These are phyloP conservation scores for Babyrousa celebensis DNA, from an alignment of 2,797 vertebrate genomes.

Conservation along the genomic window DNA sequence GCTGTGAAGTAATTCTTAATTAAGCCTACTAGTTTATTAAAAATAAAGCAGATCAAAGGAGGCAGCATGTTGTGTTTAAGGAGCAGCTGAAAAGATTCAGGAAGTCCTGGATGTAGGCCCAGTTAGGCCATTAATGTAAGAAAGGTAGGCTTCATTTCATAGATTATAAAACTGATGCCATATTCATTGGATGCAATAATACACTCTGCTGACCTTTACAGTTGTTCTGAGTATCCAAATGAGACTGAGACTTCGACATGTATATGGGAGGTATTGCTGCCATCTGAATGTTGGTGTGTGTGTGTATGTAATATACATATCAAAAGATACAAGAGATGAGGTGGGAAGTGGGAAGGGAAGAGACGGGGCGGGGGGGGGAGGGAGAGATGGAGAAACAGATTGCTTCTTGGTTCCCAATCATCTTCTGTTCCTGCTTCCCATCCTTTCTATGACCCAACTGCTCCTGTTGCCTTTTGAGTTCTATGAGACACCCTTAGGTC, in stretches of 20 bases:
- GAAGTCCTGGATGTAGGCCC: background rate
- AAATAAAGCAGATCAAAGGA: background rate
- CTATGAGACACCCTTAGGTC: background rate
- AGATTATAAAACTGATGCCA: background rate
- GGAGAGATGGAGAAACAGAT: background rate
- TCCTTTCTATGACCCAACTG: background rate
- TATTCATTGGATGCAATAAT: background rate
- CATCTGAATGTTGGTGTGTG: background rate
- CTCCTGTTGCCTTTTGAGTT: background rate
- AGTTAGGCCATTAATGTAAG: background rate
- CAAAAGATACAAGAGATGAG: background rate
- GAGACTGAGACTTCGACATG: background rate
- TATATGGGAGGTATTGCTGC: background rate
- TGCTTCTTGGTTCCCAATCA: background rate
- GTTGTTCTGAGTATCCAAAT: conserved; percentile 36
- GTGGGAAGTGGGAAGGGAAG: background rate
- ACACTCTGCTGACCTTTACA: background rate
- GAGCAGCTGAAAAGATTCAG: background rate
- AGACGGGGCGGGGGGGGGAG: no score
- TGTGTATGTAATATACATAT: background rate
- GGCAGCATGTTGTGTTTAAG: background rate
- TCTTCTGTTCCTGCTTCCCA: background rate
- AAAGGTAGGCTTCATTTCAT: background rate
- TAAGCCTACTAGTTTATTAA: background rate
- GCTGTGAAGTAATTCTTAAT: conserved; percentile 47